Conservation (phyloP, 2,888 invertebrate species). For the Gandaritis pyraliata region DNA sequence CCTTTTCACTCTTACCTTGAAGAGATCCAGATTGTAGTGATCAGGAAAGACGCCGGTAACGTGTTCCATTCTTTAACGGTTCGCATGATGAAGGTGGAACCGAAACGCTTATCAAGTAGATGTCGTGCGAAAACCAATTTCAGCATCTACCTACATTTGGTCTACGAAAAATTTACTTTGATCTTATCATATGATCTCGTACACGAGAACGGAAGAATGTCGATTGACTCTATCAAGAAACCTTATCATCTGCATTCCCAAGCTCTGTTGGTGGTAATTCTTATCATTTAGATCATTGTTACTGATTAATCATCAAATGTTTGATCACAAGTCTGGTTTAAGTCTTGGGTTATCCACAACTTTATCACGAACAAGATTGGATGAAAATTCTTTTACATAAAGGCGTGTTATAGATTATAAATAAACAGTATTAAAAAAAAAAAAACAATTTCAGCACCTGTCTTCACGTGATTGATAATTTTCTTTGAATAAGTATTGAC, state of each 20-base stretch:
- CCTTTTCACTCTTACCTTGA: too few relatives aligned
- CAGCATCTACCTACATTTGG: too few relatives aligned
- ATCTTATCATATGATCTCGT: background rate
- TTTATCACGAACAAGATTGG: constrained; percentile 56
- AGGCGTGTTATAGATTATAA: background rate
- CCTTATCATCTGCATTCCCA: constrained; percentile 38
- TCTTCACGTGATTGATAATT: background rate
- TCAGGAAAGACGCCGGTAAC: too few relatives aligned
- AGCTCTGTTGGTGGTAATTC: constrained; percentile 63
- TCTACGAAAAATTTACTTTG: too few relatives aligned
- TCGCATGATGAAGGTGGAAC: too few relatives aligned
- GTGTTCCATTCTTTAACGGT: too few relatives aligned
- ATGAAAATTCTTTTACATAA: constrained; percentile 15
- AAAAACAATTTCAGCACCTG: background rate
- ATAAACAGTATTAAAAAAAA: background rate
- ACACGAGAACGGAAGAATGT: background rate
- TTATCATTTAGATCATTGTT: constrained; percentile 63
- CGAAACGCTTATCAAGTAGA: too few relatives aligned
- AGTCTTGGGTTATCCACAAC: constrained; percentile 45
- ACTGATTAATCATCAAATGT: constrained; percentile 68
- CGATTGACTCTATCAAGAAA: background rate
- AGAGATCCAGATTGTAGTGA: too few relatives aligned
- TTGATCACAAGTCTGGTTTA: constrained; percentile 61
- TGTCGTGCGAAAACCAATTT: too few relatives aligned
- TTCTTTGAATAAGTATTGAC: too few relatives aligned